Conservation (phyloP, 2,888 invertebrate species). For the Melanargia galathea region DNA sequence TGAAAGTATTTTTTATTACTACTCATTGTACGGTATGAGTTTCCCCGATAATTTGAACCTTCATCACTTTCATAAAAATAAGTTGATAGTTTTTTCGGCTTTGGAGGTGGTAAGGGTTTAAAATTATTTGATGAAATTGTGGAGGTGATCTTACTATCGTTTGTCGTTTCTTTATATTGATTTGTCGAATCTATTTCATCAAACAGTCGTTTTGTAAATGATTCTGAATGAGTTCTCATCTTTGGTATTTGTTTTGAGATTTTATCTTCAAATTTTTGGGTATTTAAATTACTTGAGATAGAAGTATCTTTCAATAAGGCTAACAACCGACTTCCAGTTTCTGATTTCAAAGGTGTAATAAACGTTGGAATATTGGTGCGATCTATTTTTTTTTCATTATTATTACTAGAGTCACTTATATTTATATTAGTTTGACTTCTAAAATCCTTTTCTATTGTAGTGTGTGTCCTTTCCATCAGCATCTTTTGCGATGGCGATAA, state of each 20-base stretch:
- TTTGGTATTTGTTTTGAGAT: slow-evolving; percentile 51
- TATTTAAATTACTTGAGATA: slow-evolving; percentile 60
- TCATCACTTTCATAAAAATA: slow-evolving; percentile 74
- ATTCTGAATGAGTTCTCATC: slow-evolving; percentile 36
- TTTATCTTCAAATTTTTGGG: slow-evolving; percentile 48
- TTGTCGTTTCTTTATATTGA: slow-evolving; percentile 41
- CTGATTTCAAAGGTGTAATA: slow-evolving; percentile 71
- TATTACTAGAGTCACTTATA: not conserved
- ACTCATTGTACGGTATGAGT: slow-evolving; percentile 64
- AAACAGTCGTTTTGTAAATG: slow-evolving; percentile 32
- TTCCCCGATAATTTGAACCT: slow-evolving; percentile 70
- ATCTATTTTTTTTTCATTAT: not conserved
- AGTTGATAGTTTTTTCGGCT: slow-evolving; percentile 65
- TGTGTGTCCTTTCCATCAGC: slow-evolving; percentile 80
- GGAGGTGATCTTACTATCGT: slow-evolving; percentile 16
- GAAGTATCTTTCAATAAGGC: slow-evolving; percentile 83
- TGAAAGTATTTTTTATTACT: slow-evolving; percentile 70
- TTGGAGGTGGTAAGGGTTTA: slow-evolving; percentile 70
- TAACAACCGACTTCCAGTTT: slow-evolving; percentile 83
- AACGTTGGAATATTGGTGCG: slow-evolving; percentile 39
- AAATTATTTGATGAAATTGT: slow-evolving; percentile 46
- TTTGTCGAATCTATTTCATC: slow-evolving; percentile 37
- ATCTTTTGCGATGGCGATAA: slow-evolving; percentile 88
- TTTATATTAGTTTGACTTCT: slow-evolving; percentile 69
- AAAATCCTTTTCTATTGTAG: slow-evolving; percentile 73